These are phyloP conservation scores for Egretta garzetta DNA, from an alignment of 2,113 vertebrate species.

Conservation along the genomic window DNA sequence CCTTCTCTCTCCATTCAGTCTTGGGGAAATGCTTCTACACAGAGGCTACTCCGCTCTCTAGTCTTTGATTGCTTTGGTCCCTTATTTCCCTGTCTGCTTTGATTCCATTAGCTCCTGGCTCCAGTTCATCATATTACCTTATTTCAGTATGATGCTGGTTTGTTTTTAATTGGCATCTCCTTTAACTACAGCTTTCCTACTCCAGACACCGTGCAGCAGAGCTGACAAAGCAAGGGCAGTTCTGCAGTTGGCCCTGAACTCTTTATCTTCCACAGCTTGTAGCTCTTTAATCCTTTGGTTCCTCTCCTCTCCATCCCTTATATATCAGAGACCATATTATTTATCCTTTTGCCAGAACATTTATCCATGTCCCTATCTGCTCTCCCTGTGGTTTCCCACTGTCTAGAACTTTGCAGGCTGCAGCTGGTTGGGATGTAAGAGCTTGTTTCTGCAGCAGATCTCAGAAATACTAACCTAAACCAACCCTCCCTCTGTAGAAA, in stretches of 20 bases:
- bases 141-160: background rate
- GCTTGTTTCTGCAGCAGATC: background rate
- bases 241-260: background rate
- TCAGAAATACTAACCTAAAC: background rate
- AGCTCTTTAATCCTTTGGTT: background rate
- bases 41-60: background rate
- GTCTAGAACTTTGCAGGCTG: background rate
- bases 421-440: background rate
- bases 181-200: background rate
- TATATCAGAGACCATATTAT: background rate
- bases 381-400: background rate
- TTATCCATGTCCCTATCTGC: background rate
- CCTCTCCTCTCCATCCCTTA: background rate
- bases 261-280: background rate
- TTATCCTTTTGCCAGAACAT: background rate
- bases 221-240: background rate
- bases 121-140: background rate
- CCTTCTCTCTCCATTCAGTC: slow-evolving; percentile 29
- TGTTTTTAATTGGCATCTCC: background rate
- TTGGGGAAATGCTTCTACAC: background rate
- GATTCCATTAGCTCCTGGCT: background rate
- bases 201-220: background rate
- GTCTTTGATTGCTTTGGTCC: background rate
- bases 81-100: slow-evolving; percentile 34
- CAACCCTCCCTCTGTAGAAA: background rate